Conservation (phyloP, 2,797 vertebrate genomes). For the Falco rusticolus region DNA sequence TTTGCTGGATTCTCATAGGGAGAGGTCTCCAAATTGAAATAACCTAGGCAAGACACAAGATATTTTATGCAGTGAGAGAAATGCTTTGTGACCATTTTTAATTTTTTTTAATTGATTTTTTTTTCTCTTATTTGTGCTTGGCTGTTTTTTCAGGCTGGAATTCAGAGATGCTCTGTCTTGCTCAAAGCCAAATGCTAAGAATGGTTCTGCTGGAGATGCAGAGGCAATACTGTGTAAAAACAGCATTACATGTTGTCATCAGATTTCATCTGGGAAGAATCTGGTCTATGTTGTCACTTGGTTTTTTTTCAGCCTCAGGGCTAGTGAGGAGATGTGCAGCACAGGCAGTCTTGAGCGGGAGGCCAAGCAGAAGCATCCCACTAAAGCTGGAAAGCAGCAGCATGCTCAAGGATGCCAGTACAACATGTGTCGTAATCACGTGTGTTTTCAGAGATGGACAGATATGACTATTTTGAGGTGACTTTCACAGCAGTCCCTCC, state of each 20-base stretch:
- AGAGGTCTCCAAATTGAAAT: constrained; percentile 87
- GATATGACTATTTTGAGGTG: background rate
- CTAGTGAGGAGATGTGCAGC: background rate
- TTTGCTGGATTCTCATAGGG: constrained; percentile 88
- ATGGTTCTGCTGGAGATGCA: background rate
- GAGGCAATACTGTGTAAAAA: background rate
- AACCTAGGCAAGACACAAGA: constrained; percentile 74
- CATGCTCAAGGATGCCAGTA: background rate
- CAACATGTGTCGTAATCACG: background rate
- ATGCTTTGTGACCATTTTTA: background rate
- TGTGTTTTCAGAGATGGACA: background rate
- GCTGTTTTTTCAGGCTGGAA: background rate
- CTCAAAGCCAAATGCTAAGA: background rate
- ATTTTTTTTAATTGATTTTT: background rate
- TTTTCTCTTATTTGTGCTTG: background rate
- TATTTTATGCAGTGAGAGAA: background rate
- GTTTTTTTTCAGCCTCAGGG: background rate
- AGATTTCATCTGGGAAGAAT: background rate
- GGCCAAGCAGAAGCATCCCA: background rate
- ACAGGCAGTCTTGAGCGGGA: background rate
- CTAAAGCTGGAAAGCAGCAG: background rate
- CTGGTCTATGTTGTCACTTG: background rate
- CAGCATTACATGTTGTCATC: background rate
- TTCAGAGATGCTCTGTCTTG: background rate
- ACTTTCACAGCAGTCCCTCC: background rate